phyloP scores from a whole-genome alignment of 2,797 vertebrate species.

The Potorous gilbertii region DNA sequence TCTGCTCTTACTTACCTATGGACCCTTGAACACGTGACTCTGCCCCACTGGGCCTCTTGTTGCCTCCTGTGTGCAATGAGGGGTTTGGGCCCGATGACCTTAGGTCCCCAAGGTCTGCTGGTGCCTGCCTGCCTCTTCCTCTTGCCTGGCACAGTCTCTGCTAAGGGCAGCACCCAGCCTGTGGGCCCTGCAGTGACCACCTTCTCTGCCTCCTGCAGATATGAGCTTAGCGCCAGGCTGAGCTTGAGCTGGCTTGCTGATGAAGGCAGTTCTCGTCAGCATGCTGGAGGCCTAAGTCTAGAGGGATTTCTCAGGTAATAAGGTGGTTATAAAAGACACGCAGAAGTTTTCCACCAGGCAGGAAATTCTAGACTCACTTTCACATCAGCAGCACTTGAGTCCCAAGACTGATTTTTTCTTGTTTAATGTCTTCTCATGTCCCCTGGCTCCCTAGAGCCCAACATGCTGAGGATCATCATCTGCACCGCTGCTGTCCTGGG shows the following conservation, averaged over 20 bases:
- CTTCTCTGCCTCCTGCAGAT: not conserved
- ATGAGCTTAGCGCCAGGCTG: not conserved
- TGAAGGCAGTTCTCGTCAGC: not conserved
- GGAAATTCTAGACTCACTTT: conserved; percentile 24
- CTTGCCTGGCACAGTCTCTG: not conserved
- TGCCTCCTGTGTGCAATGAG: not conserved
- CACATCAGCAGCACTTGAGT: fast-evolving
- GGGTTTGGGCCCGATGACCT: not conserved
- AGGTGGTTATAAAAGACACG: not conserved
- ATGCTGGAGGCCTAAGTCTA: not conserved
- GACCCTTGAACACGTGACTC: not conserved
- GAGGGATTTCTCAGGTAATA: not conserved
- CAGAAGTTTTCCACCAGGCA: conserved; percentile 36
- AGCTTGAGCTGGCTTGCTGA: not conserved
- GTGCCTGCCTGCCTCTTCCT: not conserved
- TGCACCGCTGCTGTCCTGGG: conserved; percentile 73
- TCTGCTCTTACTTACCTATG: not conserved
- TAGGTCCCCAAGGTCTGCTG: not conserved
- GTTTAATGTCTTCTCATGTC: conserved; percentile 11
- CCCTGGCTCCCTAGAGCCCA: conserved; percentile 27
- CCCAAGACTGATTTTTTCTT: conserved; percentile 22
- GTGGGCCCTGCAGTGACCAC: not conserved
- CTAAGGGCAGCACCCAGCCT: not conserved
- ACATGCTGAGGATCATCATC: conserved; percentile 76
- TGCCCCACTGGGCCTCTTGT: not conserved